Evolutionary conservation across 2,888 invertebrate species (phyloP).

Genomic region (Lepidonotus clava): DNA sequence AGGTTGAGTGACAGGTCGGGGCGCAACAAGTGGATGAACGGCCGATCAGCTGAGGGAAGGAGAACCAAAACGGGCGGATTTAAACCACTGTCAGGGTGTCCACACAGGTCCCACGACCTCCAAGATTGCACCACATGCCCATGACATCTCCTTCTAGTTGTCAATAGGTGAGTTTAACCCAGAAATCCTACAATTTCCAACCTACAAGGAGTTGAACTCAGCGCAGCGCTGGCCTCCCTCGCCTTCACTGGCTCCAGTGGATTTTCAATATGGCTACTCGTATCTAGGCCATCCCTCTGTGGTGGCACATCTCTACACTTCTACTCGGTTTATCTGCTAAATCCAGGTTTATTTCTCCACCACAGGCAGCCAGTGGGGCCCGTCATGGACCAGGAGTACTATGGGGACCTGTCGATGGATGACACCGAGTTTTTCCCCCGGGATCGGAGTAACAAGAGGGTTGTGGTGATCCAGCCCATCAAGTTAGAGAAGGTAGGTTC

Average conservation of each 20-base stretch:
- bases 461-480: background rate
- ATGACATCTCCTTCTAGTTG: background rate
- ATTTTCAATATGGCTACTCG: constrained; percentile 10
- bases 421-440: constrained; percentile 15
- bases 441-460: background rate
- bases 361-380: background rate
- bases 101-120: background rate
- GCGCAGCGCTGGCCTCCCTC: background rate
- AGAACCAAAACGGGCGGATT: background rate
- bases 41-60: background rate
- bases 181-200: background rate
- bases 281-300: background rate
- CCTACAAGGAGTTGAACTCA: background rate
- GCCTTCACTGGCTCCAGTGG: background rate
- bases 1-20: background rate
- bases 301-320: background rate
- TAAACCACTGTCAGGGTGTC: background rate
- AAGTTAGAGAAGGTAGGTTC: background rate
- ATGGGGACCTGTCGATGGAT: background rate
- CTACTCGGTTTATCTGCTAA: background rate
- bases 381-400: background rate
- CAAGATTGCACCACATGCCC: background rate
- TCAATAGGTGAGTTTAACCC: background rate
- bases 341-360: background rate
- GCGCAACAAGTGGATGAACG: background rate